Base-by-base conservation (phyloP, 2,113 vertebrate genomes). In the Paracanthobrama guichenoti region DNA sequence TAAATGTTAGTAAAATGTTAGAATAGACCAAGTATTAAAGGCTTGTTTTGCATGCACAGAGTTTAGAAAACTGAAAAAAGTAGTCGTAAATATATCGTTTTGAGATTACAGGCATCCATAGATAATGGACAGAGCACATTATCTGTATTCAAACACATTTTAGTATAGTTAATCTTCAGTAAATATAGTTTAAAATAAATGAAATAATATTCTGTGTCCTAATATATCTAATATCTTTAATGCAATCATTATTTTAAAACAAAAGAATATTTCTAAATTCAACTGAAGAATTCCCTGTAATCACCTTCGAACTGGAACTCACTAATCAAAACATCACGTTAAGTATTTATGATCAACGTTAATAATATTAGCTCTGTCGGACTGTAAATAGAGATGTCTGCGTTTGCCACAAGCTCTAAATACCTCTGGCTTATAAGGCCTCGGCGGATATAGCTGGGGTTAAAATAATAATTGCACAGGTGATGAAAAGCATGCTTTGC, bases 391-490 rank as follows among this genome's bases (percentile, higher is more conserved):
- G 42, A 48, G 42, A n/a, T 20, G 60, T 24, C 31, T 57, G 57
- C 8, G 8, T 46, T 64, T 11, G 13, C 14, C 26, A 13, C 78
- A 22, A 7, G 60, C 44, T 66, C 18, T 48, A 50, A 31, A 66
- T 80, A 48, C 42, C 60, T 48, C 39, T 6, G 74, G 50, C 50
- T 76, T 76, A 57, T 76, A 76, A 57, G 50, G 77, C 10, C 16
- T 67, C 44, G 44, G 76, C 10, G 3, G 57, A 79, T 26, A 44
- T 62, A 22, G 39, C 16, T 67, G 24, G 18, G 31, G 24, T 50
- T 66, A 24, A 66, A 66, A 75, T 80, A 80, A 50, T 66, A 22
- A 66, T 35, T 80, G 16, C 57, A 50, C 24, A 66, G 78, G 24
- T 66, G 60, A 9, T 50, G 78, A 80, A 50, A 8, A 31, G 60